Conservation (phyloP, 1,140 invertebrate genomes). For the Stratiolaelaps scimitus region DNA sequence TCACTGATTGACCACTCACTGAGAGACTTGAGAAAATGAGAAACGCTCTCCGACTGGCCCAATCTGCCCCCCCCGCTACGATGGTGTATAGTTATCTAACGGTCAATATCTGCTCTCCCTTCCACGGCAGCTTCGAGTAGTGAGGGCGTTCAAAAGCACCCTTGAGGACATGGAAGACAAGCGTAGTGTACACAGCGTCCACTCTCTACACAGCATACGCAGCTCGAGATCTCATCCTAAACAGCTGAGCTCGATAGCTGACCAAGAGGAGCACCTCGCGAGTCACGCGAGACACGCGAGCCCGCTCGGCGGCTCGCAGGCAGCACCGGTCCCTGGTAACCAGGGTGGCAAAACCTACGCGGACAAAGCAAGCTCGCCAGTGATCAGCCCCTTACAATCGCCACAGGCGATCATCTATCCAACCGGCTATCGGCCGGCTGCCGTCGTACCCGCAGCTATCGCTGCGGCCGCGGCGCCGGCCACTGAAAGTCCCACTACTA, state of each 20-base stretch:
- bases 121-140: constrained; percentile 87
- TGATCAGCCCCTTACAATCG: constrained; percentile 27
- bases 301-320: constrained; percentile 41
- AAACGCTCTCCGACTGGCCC: no score
- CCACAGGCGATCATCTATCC: constrained; percentile 22
- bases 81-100: no score
- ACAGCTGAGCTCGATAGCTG: constrained; percentile 27
- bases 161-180: constrained; percentile 98
- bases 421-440: constrained; percentile 1
- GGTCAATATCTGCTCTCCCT: not conserved
- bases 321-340: constrained; percentile 30
- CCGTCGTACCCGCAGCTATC: not conserved
- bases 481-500: constrained; percentile 29
- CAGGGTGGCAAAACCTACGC: constrained; percentile 3
- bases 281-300: constrained; percentile 59
- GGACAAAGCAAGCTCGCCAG: constrained; percentile 26
- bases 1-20: no score
- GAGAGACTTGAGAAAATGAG: no score
- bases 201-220: constrained; percentile 84
- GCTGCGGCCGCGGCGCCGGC: not conserved
- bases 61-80: no score
- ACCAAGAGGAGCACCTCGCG: constrained; percentile 38
- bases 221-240: constrained; percentile 62
- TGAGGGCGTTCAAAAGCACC: constrained; percentile 98
- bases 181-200: constrained; percentile 90